These are phyloP conservation scores for Antheraea yamamai DNA, from an alignment of 2,888 invertebrate genomes.

Conservation along the genomic window DNA sequence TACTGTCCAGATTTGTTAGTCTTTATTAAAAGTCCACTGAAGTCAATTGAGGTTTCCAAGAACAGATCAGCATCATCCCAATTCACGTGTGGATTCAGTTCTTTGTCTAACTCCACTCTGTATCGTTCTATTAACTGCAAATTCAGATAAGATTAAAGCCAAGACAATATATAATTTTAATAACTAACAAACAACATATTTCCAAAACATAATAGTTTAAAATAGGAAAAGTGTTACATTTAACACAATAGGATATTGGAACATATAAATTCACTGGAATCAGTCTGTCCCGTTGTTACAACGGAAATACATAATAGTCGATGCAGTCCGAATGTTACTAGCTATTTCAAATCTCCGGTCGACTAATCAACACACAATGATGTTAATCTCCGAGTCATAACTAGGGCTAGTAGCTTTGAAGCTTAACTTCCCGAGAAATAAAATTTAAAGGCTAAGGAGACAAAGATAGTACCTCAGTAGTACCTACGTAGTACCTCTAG, in stretches of 20 bases:
- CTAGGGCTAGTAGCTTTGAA: not conserved
- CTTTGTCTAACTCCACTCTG: conserved; percentile 41
- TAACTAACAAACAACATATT: too few relatives aligned
- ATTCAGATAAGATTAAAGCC: not conserved
- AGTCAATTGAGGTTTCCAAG: conserved; percentile 58
- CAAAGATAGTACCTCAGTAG: too few relatives aligned
- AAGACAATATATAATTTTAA: not conserved
- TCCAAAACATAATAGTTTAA: not conserved
- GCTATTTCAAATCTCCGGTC: not conserved
- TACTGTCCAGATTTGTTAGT: conserved; percentile 49
- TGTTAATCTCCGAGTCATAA: not conserved
- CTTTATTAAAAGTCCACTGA: conserved; percentile 53
- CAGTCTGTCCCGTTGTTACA: not conserved
- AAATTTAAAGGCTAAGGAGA: not conserved
- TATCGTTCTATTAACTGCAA: conserved; percentile 57
- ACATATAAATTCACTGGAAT: not conserved
- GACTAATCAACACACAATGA: not conserved
- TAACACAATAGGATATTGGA: not conserved
- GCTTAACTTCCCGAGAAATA: not conserved
- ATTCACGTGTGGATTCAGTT: conserved; percentile 44
- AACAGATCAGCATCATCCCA: conserved; percentile 57
- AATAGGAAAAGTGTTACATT: not conserved
- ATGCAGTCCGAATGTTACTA: not conserved
- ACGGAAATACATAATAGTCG: not conserved
- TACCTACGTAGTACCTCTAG: not conserved